Evolutionary conservation across 2,113 vertebrate species (phyloP).

Genomic region (Limnothrissa miodon): DNA sequence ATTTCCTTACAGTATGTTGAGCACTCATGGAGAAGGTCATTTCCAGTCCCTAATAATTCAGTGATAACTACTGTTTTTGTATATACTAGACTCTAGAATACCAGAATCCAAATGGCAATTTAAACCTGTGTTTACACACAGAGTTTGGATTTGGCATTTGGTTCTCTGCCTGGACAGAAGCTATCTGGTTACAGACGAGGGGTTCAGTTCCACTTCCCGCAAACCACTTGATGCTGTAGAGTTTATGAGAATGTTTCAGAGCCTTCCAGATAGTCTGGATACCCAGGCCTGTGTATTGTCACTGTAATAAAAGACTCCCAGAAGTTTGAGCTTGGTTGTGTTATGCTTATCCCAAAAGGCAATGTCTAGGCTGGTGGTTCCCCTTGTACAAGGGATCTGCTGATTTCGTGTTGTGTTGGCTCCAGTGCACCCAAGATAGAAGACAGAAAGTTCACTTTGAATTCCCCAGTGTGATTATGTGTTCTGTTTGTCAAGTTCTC

Average conservation of each 20-base stretch:
- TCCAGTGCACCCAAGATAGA: not conserved
- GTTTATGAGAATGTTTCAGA: not conserved
- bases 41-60: no score
- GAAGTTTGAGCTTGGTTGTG: not conserved
- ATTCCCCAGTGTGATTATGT: not conserved
- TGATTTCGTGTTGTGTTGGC: slow-evolving; percentile 1
- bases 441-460: not conserved
- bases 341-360: not conserved
- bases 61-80: no score
- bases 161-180: not conserved
- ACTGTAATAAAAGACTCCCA: not conserved
- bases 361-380: not conserved
- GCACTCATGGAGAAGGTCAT: not conserved
- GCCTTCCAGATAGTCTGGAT: not conserved
- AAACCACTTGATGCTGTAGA: not conserved
- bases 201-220: not conserved
- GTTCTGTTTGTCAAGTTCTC: slow-evolving; percentile 7
- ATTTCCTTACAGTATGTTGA: not conserved
- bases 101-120: no score
- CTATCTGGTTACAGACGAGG: not conserved
- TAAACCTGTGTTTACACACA: no score
- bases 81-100: no score
- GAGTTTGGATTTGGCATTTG: no score
- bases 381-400: not conserved
- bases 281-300: slow-evolving; percentile 8